Evolutionary conservation across 2,888 invertebrate genomes (phyloP).

Genomic region (Apamea sordens): DNA sequence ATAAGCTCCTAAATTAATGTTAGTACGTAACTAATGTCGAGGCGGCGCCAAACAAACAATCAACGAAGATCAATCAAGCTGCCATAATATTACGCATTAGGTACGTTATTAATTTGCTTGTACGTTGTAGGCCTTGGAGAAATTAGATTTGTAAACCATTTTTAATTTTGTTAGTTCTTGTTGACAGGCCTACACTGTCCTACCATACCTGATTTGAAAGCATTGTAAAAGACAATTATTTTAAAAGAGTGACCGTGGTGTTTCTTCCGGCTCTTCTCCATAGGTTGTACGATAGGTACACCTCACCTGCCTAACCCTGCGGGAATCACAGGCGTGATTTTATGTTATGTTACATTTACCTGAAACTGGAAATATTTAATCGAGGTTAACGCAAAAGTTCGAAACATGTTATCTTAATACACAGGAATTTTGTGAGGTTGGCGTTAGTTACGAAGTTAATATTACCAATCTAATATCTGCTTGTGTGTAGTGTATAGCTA

Average conservation of each 20-base stretch:
- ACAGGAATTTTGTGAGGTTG: background rate
- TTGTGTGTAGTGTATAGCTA: background rate
- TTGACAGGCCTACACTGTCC: background rate
- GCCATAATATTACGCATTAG: background rate
- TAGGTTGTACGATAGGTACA: too few species aligned
- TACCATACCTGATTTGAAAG: background rate
- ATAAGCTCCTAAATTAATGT: background rate
- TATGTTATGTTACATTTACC: background rate
- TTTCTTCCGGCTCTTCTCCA: background rate
- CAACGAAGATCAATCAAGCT: constrained; percentile 5
- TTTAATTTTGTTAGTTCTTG: background rate
- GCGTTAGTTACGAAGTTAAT: background rate
- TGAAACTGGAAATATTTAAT: background rate
- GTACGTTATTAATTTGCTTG: background rate
- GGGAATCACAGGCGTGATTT: too few species aligned
- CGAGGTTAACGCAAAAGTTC: constrained; percentile 13
- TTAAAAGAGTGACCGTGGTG: background rate
- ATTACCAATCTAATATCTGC: constrained; percentile 6
- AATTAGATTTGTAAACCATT: background rate
- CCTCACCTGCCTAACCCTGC: too few species aligned
- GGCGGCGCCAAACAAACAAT: constrained; percentile 4
- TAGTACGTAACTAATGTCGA: background rate
- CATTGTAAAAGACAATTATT: too few species aligned
- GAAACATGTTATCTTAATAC: constrained; percentile 13
- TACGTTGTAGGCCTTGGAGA: background rate